A percentile compares a stretch with the other conserved stretches of the same genome.
These are phyloP conservation scores for Pocillopora damicornis DNA, from an alignment of 64 coral and sea anemone species.

Conservation along the genomic window DNA sequence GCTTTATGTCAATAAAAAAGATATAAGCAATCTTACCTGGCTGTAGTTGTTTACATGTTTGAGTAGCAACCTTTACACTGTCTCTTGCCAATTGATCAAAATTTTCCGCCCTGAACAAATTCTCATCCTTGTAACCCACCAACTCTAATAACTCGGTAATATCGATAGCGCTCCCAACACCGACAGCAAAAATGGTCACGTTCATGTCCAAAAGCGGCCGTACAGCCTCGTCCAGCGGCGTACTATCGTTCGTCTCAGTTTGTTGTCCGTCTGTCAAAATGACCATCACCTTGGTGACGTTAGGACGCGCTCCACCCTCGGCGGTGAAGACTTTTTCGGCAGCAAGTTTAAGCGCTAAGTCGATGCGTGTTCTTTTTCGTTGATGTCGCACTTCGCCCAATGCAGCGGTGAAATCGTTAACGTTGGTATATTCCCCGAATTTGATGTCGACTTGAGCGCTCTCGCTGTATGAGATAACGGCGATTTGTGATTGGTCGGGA, in stretches of 20 bases:
- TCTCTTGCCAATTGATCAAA: conserved; percentile 43
- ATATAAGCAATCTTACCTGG: not conserved
- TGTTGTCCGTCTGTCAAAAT: conserved; percentile 35
- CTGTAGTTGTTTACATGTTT: conserved; percentile 40
- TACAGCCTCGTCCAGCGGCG: conserved; percentile 4
- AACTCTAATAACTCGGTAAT: conserved; percentile 22
- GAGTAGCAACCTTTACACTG: not conserved
- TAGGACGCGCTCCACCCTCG: not conserved
- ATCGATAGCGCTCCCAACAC: conserved; percentile 31
- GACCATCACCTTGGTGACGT: conserved; percentile 47
- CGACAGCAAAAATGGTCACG: conserved; percentile 40
- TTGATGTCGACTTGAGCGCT: conserved; percentile 20
- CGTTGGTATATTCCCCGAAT: conserved; percentile 39
- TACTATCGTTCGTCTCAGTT: conserved; percentile 9
- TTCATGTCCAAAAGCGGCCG: conserved; percentile 30
- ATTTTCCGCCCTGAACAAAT: conserved; percentile 46
- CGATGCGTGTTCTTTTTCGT: conserved; percentile 33
- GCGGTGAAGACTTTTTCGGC: conserved; percentile 12
- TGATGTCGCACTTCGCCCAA: conserved; percentile 16
- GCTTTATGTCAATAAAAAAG: too few relatives aligned
- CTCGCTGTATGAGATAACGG: conserved; percentile 45
- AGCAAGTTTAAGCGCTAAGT: conserved; percentile 27
- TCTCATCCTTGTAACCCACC: conserved; percentile 1
- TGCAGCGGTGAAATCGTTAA: conserved; percentile 35
- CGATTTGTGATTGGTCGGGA: conserved; percentile 18